Percentiles rank a stretch among this genome's conserved stretches.
phyloP scores from a whole-genome alignment of 2,888 invertebrate species.

The Julus scandinavius region DNA sequence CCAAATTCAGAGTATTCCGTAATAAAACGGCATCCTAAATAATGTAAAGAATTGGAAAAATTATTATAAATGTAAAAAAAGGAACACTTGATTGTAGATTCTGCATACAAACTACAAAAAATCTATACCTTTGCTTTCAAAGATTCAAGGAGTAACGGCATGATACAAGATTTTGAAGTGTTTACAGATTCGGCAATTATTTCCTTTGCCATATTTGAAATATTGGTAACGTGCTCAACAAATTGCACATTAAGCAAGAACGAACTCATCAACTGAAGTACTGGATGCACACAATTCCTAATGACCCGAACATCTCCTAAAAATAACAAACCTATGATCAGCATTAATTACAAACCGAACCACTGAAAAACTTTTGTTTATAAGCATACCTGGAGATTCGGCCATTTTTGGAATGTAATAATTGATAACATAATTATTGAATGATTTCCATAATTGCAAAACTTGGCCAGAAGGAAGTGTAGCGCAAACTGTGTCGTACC shows the following conservation, averaged over 20 bases:
- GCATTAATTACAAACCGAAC: not conserved
- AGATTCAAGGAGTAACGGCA: not conserved
- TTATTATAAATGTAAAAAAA: not conserved
- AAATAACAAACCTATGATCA: not conserved
- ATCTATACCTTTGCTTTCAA: not conserved
- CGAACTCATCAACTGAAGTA: not conserved
- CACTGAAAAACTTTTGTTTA: not conserved
- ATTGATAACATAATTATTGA: not conserved
- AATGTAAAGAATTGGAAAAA: not conserved
- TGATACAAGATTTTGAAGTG: not conserved
- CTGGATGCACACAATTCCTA: not conserved
- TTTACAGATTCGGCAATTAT: not conserved
- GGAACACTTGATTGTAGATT: too few relatives aligned
- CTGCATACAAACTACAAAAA: not conserved
- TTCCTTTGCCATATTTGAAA: not conserved
- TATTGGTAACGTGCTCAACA: conserved; percentile 4
- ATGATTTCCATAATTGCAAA: not conserved
- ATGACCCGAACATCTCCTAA: not conserved
- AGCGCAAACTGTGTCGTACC: not conserved
- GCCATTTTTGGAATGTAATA: not conserved
- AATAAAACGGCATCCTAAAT: conserved; percentile 47
- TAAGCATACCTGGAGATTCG: not conserved
- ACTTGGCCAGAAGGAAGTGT: not conserved
- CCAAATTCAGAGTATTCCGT: conserved; percentile 34
- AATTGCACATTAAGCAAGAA: conserved; percentile 12